Evolutionary conservation across 1,140 invertebrate genomes (phyloP).

Genomic region (Ceratina japonica): DNA sequence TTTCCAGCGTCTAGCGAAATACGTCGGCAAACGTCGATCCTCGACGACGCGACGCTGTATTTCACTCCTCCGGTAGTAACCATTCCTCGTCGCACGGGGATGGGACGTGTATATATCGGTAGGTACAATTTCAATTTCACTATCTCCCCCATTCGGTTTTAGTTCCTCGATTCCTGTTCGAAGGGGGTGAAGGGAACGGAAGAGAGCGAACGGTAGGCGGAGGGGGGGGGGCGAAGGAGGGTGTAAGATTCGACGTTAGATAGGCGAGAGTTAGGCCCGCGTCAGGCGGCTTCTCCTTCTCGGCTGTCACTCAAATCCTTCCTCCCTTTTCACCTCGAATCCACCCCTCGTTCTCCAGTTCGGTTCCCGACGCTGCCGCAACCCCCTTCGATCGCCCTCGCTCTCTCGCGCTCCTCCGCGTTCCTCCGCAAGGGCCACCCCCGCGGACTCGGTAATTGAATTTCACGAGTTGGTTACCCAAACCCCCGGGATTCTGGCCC

Average conservation of each 20-base stretch:
- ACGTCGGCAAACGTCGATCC: neutral
- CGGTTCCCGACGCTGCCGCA: slow-evolving; percentile 43
- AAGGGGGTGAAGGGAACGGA: slow-evolving; percentile 9
- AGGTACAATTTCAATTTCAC: slow-evolving; percentile 72
- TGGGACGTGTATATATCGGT: slow-evolving; percentile 52
- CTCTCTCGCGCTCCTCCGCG: slow-evolving; percentile 34
- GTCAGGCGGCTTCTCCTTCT: slow-evolving; percentile 51
- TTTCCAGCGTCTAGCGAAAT: slow-evolving; percentile 10
- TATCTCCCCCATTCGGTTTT: slow-evolving; percentile 65
- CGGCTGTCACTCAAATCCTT: slow-evolving; percentile 73
- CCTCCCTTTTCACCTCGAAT: slow-evolving; percentile 56
- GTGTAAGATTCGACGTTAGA: slow-evolving; percentile 67
- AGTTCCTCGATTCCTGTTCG: slow-evolving; percentile 23
- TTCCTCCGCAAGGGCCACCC: slow-evolving; percentile 64
- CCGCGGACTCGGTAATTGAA: slow-evolving; percentile 78
- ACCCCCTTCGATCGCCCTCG: slow-evolving; percentile 54
- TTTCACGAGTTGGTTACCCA: slow-evolving; percentile 79
- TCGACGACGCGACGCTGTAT: slow-evolving; percentile 14
- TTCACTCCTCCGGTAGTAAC: slow-evolving; percentile 37
- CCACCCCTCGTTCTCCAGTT: slow-evolving; percentile 55
- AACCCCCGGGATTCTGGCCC: slow-evolving; percentile 68
- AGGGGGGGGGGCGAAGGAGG: neutral
- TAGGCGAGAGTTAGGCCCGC: slow-evolving; percentile 64
- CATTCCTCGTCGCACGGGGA: slow-evolving; percentile 46
- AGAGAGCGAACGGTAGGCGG: slow-evolving; percentile 5